These are phyloP conservation scores for Tetrapedia diversipes DNA, from an alignment of 2,888 invertebrate genomes.

Conservation along the genomic window DNA sequence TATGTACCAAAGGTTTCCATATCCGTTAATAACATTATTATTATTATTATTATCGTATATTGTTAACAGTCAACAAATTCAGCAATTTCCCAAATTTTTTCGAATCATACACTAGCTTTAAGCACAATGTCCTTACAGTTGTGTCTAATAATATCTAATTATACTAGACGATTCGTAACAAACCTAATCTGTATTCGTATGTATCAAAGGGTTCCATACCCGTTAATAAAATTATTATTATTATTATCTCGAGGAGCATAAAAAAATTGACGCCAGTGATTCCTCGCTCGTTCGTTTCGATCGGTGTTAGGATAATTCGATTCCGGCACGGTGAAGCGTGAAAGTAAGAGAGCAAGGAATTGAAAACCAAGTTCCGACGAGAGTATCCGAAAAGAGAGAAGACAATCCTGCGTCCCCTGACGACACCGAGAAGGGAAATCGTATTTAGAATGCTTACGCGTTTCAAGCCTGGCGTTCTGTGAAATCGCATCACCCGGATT, in stretches of 20 bases:
- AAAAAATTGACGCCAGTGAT: not conserved
- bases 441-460: conserved; percentile 77
- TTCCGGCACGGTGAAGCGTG: conserved; percentile 37
- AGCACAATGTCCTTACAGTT: too few species aligned
- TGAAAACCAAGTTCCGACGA: conserved; percentile 63
- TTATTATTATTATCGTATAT: too few species aligned
- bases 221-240: too few species aligned
- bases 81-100: too few species aligned
- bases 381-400: conserved; percentile 64
- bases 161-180: too few species aligned
- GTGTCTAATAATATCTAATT: too few species aligned
- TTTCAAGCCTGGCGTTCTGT: conserved; percentile 75
- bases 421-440: conserved; percentile 70
- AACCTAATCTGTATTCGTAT: too few species aligned
- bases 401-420: conserved; percentile 44
- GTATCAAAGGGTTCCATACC: too few species aligned
- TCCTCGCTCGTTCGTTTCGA: not conserved
- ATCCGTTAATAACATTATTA: too few species aligned
- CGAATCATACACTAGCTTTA: too few species aligned
- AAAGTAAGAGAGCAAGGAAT: conserved; percentile 55
- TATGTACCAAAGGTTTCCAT: too few species aligned
- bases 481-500: conserved; percentile 79
- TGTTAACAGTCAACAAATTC: too few species aligned
- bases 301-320: conserved; percentile 44
- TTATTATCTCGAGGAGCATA: not conserved